Evolutionary conservation across 2,113 vertebrate genomes (phyloP), one percentile per base, ranked within the genome.

Genomic region (Rynchops niger): DNA sequence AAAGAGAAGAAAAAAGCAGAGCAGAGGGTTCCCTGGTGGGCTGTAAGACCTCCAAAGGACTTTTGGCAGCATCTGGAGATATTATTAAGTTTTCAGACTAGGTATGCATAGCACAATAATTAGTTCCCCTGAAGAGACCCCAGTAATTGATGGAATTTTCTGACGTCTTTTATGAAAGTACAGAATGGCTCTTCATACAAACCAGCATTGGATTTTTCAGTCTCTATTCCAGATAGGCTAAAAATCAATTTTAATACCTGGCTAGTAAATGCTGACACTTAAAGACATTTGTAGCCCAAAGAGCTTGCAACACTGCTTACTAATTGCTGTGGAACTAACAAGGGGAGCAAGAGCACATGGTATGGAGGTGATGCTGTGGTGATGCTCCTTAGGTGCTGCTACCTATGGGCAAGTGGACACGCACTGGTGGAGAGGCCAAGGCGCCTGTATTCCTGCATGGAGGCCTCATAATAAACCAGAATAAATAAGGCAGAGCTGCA

Each of bases 71-170:
- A 91, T 89, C 94, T 94, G 49, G 65, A 96, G 78, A 80, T 80
- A 90, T 87, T 78, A 94, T 91, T 86, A 97, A 97, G 95, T 82
- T 94, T 94, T 96, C 94, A 92, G 73, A 76, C 63, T 89, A 87
- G 45, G 86, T 90, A 69, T 89, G 72, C 18, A 1, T 69, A 67
- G 43, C 40, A 82, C 77, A 92, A 61, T 95, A 95, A 96, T 97
- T 97, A 93, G 69, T 73, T 88, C 45, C 86, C 86, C 95, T 92
- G 83, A 93, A 95, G 93, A 97, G 83, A 96, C 77, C 80, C 80
- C 36, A 65, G 91, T 91, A 96, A 96, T 52, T 89, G 91, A 93
- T 82, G 61, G 86, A 86, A 72, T 84, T 89, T 95, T 78, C 90
- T 85, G 65, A 72, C 6, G 7, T 76, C 82, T 91, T 50, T 85